Evolutionary conservation across 2,888 invertebrate species (phyloP).

Genomic region (Drosophila yooni): DNA sequence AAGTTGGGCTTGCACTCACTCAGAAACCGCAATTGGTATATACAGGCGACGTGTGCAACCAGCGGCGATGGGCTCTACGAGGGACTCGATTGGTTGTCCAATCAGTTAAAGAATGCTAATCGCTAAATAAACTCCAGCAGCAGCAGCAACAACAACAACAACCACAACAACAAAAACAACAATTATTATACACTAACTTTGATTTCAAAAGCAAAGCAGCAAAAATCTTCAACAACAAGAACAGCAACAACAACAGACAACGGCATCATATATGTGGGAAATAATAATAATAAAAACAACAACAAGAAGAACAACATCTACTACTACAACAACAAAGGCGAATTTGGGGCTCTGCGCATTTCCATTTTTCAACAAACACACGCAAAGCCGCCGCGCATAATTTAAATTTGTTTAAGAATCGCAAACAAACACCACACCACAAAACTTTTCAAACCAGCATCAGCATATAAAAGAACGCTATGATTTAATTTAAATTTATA

Average conservation of each 20-base stretch:
- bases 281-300: conserved; percentile 37
- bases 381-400: conserved; percentile 54
- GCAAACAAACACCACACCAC: conserved; percentile 43
- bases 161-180: conserved; percentile 41
- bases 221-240: conserved; percentile 44
- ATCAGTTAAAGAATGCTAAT: conserved; percentile 99
- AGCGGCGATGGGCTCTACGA: conserved; percentile 99
- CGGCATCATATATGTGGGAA: conserved; percentile 44
- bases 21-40: conserved; percentile 99
- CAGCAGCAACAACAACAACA: conserved; percentile 39
- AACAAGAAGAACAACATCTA: conserved; percentile 29
- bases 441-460: conserved; percentile 60
- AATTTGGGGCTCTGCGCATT: conserved; percentile 48
- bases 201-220: conserved; percentile 65
- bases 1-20: conserved; percentile 99
- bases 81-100: conserved; percentile 99
- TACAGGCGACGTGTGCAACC: conserved; percentile 99
- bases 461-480: conserved; percentile 70
- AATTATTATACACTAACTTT: conserved; percentile 69
- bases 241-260: conserved; percentile 37
- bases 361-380: conserved; percentile 47
- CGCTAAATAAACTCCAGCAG: conserved; percentile 88
- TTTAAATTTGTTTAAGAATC: conserved; percentile 60
- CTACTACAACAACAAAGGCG: conserved; percentile 26
- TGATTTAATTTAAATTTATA: conserved; percentile 77